A percentile compares a stretch with the other conserved stretches of the same genome.
These are phyloP conservation scores for Trissonchulus sp. DNA, from an alignment of 2,888 invertebrate species.

Conservation along the genomic window DNA sequence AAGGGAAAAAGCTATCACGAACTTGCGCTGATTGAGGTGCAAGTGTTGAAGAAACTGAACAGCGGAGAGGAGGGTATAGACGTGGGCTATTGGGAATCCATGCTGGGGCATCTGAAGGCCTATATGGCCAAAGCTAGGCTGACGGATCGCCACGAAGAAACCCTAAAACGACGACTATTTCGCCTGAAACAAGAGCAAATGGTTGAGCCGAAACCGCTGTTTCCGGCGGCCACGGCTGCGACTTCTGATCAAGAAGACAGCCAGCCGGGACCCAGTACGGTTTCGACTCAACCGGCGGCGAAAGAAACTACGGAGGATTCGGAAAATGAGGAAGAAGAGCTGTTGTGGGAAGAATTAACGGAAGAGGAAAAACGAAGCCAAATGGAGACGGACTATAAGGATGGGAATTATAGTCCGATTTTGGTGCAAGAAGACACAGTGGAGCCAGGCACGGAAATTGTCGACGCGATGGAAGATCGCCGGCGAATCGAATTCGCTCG, in stretches of 20 bases:
- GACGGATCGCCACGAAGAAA: conserved; percentile 77
- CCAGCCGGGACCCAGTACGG: neutral
- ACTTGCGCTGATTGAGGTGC: conserved; percentile 70
- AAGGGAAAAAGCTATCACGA: conserved; percentile 85
- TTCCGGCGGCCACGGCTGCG: conserved; percentile 1
- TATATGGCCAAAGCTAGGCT: conserved; percentile 53
- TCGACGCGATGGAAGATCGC: conserved; percentile 69
- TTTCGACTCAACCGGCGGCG: neutral
- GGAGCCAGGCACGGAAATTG: conserved; percentile 65
- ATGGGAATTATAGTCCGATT: conserved; percentile 36
- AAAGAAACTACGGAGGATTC: neutral
- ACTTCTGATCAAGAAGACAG: neutral
- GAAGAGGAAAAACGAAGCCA: conserved; percentile 11
- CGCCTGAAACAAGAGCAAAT: conserved; percentile 70
- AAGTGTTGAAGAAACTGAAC: conserved; percentile 78
- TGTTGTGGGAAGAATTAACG: conserved; percentile 26
- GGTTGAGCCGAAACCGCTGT: conserved; percentile 22
- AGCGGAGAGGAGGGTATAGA: conserved; percentile 82
- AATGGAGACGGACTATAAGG: conserved; percentile 13
- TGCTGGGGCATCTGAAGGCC: conserved; percentile 79
- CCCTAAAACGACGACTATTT: conserved; percentile 76
- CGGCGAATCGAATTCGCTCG: conserved; percentile 69
- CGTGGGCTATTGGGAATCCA: conserved; percentile 91
- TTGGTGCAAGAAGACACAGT: conserved; percentile 42
- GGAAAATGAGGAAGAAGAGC: conserved; percentile 16